Conservation (phyloP, 2,888 invertebrate genomes). For the Chesias legatella region DNA sequence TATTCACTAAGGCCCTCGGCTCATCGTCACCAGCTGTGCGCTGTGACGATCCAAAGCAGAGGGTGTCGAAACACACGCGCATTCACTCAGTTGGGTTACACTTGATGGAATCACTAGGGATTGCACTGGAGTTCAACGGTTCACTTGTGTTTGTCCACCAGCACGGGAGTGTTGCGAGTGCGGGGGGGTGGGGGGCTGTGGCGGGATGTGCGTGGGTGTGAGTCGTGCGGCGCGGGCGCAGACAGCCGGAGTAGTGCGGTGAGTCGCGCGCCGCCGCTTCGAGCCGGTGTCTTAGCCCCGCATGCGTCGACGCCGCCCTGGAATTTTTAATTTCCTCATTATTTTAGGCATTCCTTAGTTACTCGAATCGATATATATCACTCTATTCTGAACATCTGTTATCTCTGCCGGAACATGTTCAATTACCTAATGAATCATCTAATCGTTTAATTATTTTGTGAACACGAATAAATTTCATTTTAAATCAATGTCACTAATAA, state of each 20-base stretch:
- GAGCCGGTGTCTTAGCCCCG: conserved; percentile 63
- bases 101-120: conserved; percentile 67
- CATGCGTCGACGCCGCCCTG: conserved; percentile 73
- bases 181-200: conserved; percentile 48
- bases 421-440: too few species aligned
- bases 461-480: too few species aligned
- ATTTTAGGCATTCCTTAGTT: conserved; percentile 6
- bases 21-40: conserved; percentile 89
- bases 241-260: conserved; percentile 61
- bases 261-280: conserved; percentile 53
- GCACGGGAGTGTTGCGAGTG: conserved; percentile 42
- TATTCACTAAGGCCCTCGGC: conserved; percentile 76
- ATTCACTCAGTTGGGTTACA: conserved; percentile 86
- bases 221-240: conserved; percentile 75
- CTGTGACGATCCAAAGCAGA: conserved; percentile 94
- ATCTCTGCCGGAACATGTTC: too few species aligned
- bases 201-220: conserved; percentile 59
- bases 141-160: conserved; percentile 43
- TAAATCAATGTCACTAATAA: too few species aligned
- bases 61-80: conserved; percentile 94
- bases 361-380: too few species aligned
- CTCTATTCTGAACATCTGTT: too few species aligned
- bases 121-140: conserved; percentile 54
- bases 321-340: conserved; percentile 36
- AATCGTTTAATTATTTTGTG: too few species aligned